Percentiles rank a stretch among this genome's conserved stretches.
Conservation (phyloP, 2,113 vertebrate species). For the Andinoacara biseriatus region DNA sequence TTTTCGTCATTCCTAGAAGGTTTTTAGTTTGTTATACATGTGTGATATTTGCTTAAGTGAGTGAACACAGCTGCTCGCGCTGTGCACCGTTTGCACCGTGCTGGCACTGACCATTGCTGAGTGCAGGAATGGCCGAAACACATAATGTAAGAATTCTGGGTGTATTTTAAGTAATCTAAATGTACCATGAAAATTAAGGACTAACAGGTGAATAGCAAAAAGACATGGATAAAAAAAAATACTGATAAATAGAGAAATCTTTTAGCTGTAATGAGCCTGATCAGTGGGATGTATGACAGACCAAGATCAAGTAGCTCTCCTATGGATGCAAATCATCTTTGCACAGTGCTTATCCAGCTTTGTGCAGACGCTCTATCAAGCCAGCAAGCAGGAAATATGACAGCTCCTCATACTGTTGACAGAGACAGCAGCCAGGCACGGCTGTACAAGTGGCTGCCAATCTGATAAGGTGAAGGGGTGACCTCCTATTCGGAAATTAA, state of each 20-base stretch:
- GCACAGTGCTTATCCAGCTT: background rate
- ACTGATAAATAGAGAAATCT: background rate
- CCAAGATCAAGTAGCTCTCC: background rate
- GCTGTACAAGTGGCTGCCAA: conserved; percentile 29
- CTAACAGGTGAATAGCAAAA: background rate
- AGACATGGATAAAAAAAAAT: background rate
- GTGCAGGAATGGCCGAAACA: background rate
- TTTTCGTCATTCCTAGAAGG: background rate
- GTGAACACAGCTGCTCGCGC: background rate
- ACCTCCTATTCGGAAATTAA: conserved; percentile 55
- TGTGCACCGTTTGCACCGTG: background rate
- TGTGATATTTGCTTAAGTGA: conserved; percentile 19
- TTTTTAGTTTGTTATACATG: conserved; percentile 15
- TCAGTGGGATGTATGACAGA: background rate
- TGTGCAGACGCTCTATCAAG: background rate
- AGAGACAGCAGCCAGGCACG: conserved; percentile 9
- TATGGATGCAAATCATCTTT: background rate
- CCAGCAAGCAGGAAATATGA: conserved; percentile 20
- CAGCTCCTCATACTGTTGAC: conserved; percentile 1
- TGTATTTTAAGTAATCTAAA: background rate
- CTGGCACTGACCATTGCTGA: background rate
- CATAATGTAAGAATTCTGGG: background rate
- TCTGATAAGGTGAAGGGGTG: conserved; percentile 23
- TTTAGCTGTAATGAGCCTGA: conserved; percentile 1
- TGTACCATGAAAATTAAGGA: background rate